Evolutionary conservation across 2,113 vertebrate species (phyloP), one percentile per base, ranked within the genome.

Genomic region (Microcebus griseorufus): DNA sequence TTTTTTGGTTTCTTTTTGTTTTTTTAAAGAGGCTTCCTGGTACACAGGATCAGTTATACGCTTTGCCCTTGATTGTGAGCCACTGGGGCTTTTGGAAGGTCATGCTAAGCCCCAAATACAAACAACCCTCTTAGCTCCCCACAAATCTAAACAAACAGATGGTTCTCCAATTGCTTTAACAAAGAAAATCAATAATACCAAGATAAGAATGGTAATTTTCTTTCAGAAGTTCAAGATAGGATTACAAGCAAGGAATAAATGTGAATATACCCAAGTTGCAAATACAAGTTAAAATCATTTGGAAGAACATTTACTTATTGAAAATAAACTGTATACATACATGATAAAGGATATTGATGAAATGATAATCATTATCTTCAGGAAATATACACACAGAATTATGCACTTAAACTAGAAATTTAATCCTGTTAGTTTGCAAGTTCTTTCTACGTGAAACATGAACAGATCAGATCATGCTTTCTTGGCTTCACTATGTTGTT

Each of bases 301-400:
- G 64, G 94, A 90, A 98, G 96, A 93, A 55, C 67, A 94, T 97
- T 98, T 98, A 97, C 98, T 98, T 93, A 97, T 95, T 97, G 97
- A 97, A 98, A 98, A 97, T 95, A 97, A 97, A 96, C 94, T 97
- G 90, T 97, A 76, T 97, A 88, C 88, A 23, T 32, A 91, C 17
- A 92, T 11, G 98, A 94, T 97, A 98, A 93, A 95, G 0, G 60
- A 83, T 97, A 97, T 76, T 90, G 95, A 96, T 97, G 78, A 95
- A 88, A 95, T 96, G 96, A 97, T 96, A 95, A 82, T 97, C 95
- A 96, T 97, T 97, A 97, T 97, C 97, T 93, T 25, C 45, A 98
- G 96, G 93, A 98, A 96, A 73, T 80, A 87, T 13, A 78, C 87
- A 29, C 96, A 92, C 32, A 96, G 87, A 97, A 91, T 96, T 96